A percentile compares a stretch with the other conserved stretches of the same genome.
Evolutionary conservation across 2,888 invertebrate genomes (phyloP).

Genomic region (Epistrophe grossulariae): DNA sequence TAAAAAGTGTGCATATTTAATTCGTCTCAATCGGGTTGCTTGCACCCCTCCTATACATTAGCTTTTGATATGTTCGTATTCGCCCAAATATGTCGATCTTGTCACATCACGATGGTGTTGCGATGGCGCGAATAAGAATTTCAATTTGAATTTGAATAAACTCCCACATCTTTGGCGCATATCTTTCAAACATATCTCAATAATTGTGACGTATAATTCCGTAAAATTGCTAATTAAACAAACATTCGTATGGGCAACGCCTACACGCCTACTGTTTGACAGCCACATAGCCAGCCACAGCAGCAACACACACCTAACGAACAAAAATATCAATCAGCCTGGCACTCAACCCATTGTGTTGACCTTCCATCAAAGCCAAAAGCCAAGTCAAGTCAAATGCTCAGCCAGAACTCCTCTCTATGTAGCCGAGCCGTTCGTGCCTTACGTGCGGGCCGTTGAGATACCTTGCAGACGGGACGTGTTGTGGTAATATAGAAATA

Average conservation of each 20-base stretch:
- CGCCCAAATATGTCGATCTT: conserved; percentile 23
- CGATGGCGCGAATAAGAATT: conserved; percentile 22
- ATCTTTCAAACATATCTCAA: conserved; percentile 28
- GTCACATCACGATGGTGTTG: conserved; percentile 2
- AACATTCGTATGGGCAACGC: conserved; percentile 65
- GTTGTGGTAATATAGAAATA: conserved; percentile 72
- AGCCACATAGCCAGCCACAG: conserved; percentile 24
- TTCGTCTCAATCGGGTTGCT: neutral
- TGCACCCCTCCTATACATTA: neutral
- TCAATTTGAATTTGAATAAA: conserved; percentile 17
- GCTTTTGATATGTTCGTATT: neutral
- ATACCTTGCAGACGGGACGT: conserved; percentile 17
- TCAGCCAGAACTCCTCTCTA: conserved; percentile 53
- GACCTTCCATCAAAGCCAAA: conserved; percentile 71
- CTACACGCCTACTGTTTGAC: conserved; percentile 75
- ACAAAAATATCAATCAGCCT: conserved; percentile 75
- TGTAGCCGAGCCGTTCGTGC: neutral
- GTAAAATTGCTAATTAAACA: conserved; percentile 73
- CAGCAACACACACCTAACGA: conserved; percentile 47
- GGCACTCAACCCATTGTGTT: conserved; percentile 75
- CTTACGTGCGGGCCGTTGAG: neutral
- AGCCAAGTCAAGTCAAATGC: conserved; percentile 51
- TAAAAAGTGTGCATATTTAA: conserved; percentile 21
- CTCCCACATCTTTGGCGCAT: conserved; percentile 11
- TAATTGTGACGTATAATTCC: conserved; percentile 55